Base-by-base conservation (phyloP, 92 coral and sea anemone genomes). In the Actinostola sp. region DNA sequence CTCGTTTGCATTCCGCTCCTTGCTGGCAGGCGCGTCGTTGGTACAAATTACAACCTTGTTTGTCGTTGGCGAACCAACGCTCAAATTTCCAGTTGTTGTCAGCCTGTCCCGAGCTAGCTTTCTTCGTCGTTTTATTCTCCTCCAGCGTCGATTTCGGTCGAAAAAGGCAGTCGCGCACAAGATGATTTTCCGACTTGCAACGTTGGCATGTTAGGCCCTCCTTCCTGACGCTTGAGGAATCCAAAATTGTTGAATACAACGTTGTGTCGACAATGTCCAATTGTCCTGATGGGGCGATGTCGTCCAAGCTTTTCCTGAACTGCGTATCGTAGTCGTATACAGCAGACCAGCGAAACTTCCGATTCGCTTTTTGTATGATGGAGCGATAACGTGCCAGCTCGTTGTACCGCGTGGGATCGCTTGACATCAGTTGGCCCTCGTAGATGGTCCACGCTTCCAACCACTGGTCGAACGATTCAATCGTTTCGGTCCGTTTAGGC, bases 111-210 rank as follows among this genome's bases (percentile, higher is more conserved):
- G 32, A 25, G 54, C 72, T 26, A 13, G 72, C 38, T 66, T 66
- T 66, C 33, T 66, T 66, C 31, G 58, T 25, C 6, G 21, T 24
- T 43, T 42, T 17, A 36, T 35, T 71, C 24, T 71, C 77, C 67
- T 71, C 67, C 77, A 71, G 0, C 77, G 67, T 9, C 11, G 29
- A 7, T 71, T 71, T 38, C 35, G 77, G 21, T 3, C 77, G 67
- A 71, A 71, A 71, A 54, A 66, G 55, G 48, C 77, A 71, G 34
- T 71, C 54, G 8, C 77, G 66, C 0, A 71, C 77, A 51, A 43
- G 27, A 51, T 73, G 79, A 49, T 60, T 3, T 11, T 9, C 11
- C 0, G 70, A 75, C 27, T 63, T 62, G 44, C 81, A 62, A 29
- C 72, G 72, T 31, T 62, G 72, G 63, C 81, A 75, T 7, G 26